Percentiles rank a stretch among this genome's conserved stretches.
phyloP scores from a whole-genome alignment of 2,113 vertebrate genomes.

The Eulacestoma nigropectus region DNA sequence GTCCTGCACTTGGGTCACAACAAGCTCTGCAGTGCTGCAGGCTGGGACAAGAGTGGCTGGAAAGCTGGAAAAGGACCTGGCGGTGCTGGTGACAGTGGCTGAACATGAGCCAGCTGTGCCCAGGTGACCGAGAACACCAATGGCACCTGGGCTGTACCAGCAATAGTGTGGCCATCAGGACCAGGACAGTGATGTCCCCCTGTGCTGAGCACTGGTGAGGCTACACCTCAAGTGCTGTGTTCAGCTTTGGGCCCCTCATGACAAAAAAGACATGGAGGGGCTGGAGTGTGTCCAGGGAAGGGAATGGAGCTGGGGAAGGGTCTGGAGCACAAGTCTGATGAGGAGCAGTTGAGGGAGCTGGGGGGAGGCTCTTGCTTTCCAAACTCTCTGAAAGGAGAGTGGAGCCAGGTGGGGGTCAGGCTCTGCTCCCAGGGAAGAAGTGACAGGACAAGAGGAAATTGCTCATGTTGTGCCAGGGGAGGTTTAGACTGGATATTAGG shows the following conservation, averaged over 20 bases:
- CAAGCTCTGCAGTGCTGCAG: background rate
- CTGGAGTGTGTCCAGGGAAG: background rate
- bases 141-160: rapidly evolving
- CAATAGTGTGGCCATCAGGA: background rate
- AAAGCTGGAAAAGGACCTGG: background rate
- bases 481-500: background rate
- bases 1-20: background rate
- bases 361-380: background rate
- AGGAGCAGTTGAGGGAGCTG: background rate
- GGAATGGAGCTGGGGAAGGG: background rate
- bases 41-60: background rate
- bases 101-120: background rate
- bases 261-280: background rate
- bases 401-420: background rate
- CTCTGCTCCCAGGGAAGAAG: background rate
- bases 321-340: background rate
- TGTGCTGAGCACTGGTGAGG: background rate
- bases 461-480: background rate
- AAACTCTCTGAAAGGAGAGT: background rate
- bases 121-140: background rate
- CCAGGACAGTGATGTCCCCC: background rate
- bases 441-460: background rate
- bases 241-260: background rate
- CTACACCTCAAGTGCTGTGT: background rate
- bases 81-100: background rate